Percentiles rank a stretch among this genome's conserved stretches.
Evolutionary conservation across 1,140 invertebrate species (phyloP).

Genomic region (Drosophila asahinai): DNA sequence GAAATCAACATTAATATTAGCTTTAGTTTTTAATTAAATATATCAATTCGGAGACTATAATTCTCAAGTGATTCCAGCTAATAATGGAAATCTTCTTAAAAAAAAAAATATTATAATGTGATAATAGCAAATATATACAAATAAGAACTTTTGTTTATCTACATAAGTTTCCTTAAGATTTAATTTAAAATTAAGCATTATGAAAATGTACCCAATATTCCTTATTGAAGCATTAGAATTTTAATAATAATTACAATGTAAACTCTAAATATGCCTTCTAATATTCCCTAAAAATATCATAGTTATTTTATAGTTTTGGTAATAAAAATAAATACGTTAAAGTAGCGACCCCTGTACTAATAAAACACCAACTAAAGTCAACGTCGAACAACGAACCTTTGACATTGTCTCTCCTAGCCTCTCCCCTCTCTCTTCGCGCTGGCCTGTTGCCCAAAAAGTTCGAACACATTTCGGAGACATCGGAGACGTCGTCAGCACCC

Average conservation of each 20-base stretch:
- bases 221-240: not conserved
- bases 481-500: slow-evolving; percentile 32
- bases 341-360: slow-evolving; percentile 3
- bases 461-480: slow-evolving; percentile 59
- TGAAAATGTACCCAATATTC: not conserved
- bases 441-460: slow-evolving; percentile 74
- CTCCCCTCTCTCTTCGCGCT: slow-evolving; percentile 1
- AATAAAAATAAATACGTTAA: not conserved
- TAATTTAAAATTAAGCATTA: not conserved
- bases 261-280: not conserved
- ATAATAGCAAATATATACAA: no score
- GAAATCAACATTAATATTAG: no score
- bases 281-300: not conserved
- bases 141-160: no score
- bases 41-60: not conserved
- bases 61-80: not conserved
- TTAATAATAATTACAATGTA: not conserved
- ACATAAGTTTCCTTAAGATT: not conserved
- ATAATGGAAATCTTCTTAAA: no score
- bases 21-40: not conserved
- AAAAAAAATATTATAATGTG: no score
- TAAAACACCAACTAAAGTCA: slow-evolving; percentile 23
- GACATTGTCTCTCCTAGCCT: slow-evolving; percentile 6
- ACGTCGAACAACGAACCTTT: slow-evolving; percentile 50
- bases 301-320: no score